A percentile compares a stretch with the other conserved stretches of the same genome.
Conservation (phyloP, 2,113 vertebrate genomes). For the Cepphus grylle region DNA sequence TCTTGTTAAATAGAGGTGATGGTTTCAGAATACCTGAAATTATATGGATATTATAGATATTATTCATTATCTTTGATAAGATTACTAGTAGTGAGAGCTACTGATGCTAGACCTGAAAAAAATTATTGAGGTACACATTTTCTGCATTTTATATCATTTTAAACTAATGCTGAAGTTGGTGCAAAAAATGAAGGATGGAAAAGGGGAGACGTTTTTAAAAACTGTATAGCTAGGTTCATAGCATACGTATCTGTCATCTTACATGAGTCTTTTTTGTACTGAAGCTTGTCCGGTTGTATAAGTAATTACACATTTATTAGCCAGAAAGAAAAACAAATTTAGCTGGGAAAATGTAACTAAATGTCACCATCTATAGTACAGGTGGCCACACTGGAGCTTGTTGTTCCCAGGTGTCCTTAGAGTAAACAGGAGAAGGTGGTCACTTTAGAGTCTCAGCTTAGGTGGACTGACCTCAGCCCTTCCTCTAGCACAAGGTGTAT, state of each 20-base stretch:
- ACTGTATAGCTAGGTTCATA: neutral
- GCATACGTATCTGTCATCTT: neutral
- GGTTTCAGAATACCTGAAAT: neutral
- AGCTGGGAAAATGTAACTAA: neutral
- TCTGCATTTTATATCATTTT: neutral
- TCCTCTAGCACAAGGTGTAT: neutral
- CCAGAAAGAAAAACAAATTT: neutral
- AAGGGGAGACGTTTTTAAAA: neutral
- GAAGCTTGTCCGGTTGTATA: neutral
- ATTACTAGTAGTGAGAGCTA: neutral
- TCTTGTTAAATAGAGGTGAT: neutral
- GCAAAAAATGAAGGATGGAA: neutral
- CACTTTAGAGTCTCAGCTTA: neutral
- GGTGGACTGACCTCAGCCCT: neutral
- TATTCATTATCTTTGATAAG: neutral
- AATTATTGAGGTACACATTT: neutral
- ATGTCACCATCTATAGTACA: neutral
- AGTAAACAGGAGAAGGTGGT: neutral
- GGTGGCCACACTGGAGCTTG: neutral
- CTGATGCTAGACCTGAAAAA: neutral
- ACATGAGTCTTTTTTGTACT: neutral
- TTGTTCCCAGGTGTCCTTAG: neutral
- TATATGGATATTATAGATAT: neutral
- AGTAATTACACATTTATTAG: neutral
- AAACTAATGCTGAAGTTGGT: neutral